Conservation (phyloP, 2,113 vertebrate genomes). For the Dromas ardeola region DNA sequence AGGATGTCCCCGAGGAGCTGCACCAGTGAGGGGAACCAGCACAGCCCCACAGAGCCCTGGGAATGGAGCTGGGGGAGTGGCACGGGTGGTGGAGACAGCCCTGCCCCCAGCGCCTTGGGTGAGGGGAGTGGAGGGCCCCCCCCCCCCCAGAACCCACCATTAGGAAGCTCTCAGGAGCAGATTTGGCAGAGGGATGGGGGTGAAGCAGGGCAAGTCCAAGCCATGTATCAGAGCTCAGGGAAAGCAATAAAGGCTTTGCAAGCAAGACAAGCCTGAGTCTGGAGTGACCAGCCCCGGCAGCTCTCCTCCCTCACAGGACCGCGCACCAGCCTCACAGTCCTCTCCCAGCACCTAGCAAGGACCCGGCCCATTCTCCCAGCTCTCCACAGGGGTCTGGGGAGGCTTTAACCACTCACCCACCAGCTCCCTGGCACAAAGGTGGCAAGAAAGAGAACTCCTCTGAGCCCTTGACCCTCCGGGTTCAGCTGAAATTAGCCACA, state of each 20-base stretch:
- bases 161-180: not conserved
- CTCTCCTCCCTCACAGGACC: not conserved
- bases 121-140: rapidly evolving
- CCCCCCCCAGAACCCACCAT: rapidly evolving
- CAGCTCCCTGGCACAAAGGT: not conserved
- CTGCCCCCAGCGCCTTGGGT: too few species aligned
- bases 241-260: conserved; percentile 58
- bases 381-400: not conserved
- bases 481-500: not conserved
- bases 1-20: not conserved
- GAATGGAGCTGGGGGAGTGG: rapidly evolving
- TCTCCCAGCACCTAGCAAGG: not conserved
- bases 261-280: not conserved
- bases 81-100: not conserved
- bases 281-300: not conserved
- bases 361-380: not conserved
- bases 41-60: not conserved
- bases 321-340: rapidly evolving
- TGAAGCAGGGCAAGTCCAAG: not conserved
- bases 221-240: not conserved
- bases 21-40: not conserved
- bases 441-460: not conserved
- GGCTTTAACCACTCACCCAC: not conserved
- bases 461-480: not conserved
- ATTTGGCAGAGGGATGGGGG: not conserved